Percentiles rank a stretch among this genome's conserved stretches.
phyloP scores from a whole-genome alignment of 2,113 vertebrate species.

The Prinia subflava region DNA sequence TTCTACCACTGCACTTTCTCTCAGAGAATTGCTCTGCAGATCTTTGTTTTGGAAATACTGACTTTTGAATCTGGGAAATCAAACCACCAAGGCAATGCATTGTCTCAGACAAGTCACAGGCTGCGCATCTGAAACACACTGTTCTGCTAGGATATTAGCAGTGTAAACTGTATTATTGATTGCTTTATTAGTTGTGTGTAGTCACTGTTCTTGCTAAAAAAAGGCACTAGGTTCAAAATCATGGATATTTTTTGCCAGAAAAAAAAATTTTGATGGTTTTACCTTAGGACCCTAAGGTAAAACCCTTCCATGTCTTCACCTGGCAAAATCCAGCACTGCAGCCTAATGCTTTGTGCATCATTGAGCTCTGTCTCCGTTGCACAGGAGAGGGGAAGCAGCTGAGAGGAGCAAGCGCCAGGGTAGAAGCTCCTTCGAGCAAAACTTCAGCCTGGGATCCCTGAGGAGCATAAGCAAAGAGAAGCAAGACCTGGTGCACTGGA shows the following conservation, averaged over 20 bases:
- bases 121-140: not conserved
- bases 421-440: not conserved
- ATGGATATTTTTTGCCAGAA: not conserved
- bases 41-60: conserved; percentile 8
- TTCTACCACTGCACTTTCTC: not conserved
- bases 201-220: not conserved
- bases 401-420: not conserved
- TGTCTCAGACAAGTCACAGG: not conserved
- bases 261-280: not conserved
- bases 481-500: not conserved
- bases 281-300: not conserved
- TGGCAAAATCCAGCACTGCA: not conserved
- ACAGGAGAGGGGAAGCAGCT: fast-evolving
- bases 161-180: not conserved
- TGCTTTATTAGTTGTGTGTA: not conserved
- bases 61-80: not conserved
- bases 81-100: not conserved
- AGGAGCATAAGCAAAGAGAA: not conserved
- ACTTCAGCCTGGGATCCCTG: not conserved
- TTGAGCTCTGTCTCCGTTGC: not conserved
- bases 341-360: not conserved
- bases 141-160: not conserved
- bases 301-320: not conserved
- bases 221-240: not conserved
- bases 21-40: not conserved